Conservation (phyloP, 2,888 invertebrate species). For the Caenorhabditis sp. region DNA sequence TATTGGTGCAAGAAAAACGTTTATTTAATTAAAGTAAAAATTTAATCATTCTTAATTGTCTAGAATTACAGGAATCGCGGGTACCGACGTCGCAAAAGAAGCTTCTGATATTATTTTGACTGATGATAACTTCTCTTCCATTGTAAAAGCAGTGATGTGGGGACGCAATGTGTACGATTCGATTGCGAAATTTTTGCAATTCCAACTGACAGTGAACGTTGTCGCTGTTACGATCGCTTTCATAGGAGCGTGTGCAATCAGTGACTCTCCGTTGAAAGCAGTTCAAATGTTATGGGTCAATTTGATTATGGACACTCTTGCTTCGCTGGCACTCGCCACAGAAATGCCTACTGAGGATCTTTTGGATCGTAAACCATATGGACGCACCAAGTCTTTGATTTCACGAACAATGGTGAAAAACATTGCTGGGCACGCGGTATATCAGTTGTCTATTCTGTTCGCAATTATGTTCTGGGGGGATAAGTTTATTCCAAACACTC, state of each 20-base stretch:
- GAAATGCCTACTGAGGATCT: slow-evolving; percentile 82
- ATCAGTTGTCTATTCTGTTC: slow-evolving; percentile 87
- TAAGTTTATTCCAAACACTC: slow-evolving; percentile 88
- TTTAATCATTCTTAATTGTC: too few relatives aligned
- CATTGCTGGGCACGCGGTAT: slow-evolving; percentile 84
- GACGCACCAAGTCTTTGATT: slow-evolving; percentile 81
- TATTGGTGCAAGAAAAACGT: too few relatives aligned
- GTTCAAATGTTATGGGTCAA: slow-evolving; percentile 83
- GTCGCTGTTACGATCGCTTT: slow-evolving; percentile 82
- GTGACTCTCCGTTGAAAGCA: slow-evolving; percentile 62
- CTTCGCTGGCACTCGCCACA: slow-evolving; percentile 82
- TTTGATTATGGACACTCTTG: slow-evolving; percentile 82
- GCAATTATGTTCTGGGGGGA: slow-evolving; percentile 92
- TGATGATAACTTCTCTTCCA: slow-evolving; percentile 82
- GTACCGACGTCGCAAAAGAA: slow-evolving; percentile 82
- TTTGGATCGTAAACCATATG: slow-evolving; percentile 80
- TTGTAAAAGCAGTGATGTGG: slow-evolving; percentile 83
- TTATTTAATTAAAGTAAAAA: too few relatives aligned
- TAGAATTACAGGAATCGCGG: slow-evolving; percentile 78
- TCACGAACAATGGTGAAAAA: slow-evolving; percentile 86
- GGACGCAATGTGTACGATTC: slow-evolving; percentile 82
- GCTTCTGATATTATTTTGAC: slow-evolving; percentile 82
- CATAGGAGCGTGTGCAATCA: slow-evolving; percentile 81
- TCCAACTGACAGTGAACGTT: slow-evolving; percentile 81
- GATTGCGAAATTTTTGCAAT: slow-evolving; percentile 82